Evolutionary conservation across 2,113 vertebrate genomes (phyloP), one percentile per base, ranked within the genome.

Genomic region (Alexandromys fortis): DNA sequence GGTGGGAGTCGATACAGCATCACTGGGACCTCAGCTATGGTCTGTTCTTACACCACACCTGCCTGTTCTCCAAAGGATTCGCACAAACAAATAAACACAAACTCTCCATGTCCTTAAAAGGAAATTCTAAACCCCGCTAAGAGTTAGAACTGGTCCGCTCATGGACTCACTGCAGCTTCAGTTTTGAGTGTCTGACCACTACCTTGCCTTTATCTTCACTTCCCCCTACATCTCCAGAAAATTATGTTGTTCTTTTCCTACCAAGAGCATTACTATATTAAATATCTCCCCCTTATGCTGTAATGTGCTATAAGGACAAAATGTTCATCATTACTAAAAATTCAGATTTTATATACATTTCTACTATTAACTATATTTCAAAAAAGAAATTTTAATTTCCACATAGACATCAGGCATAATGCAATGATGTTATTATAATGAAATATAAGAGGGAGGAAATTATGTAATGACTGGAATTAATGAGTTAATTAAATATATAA

Each of bases 401-500:
- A 81, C n/a, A 78, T 16, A 13, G 35, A 11, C 16, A 35, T 7
- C 19, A 94, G 19, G 42, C 5, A 77, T 75, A 75, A 75, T 38
- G 45, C 33, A 63, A 83, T 91, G 35, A 7, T 70, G 61, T 45
- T 7, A 38, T 82, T 14, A 89, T 42, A 24, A 86, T 26, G 4
- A 76, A 76, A 52, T 77, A 26, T 3, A 85, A 42, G 5, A 68
- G 9, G 16, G 2, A 35, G 26, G 14, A 78, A 96, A 68, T 81
- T 65, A 6, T 58, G 10, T 55, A 73, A 68, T 95, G 26, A 65
- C 5, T 78, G 33, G 21, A 26, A 82, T 81, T 76, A 83, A 58
- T 89, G 89, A 92, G 61, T 47, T 79, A 94, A 85, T 86, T 63
- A 90, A 79, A 75, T 87, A 76, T 52, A 52, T 42, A 78, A 21